Evolutionary conservation across 1,140 invertebrate species (phyloP), one percentile per base, ranked within the genome.

Genomic region (Platyscapa corneri): DNA sequence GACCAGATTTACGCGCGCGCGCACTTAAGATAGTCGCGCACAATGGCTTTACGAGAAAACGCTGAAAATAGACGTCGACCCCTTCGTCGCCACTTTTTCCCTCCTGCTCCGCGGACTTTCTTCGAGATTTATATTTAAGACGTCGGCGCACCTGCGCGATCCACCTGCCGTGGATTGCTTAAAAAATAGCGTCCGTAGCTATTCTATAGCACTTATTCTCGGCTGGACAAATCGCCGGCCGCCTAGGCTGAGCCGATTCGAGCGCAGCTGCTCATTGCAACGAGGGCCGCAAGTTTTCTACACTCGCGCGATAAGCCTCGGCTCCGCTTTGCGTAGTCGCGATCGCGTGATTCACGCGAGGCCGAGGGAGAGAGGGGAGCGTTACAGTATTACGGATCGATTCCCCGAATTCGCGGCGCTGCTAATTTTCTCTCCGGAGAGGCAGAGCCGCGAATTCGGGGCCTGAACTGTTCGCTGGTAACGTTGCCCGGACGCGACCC

Each of bases 31-130:
- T 53, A 82, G 20, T 82, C 80, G 23, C 27, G 27, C 37, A 65
- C 72, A 65, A 64, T 60, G 5, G 70, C n/a, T 83, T 75, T 53
- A 60, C 20, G 67, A 39, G 81, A 75, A 53, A 64, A 32, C 14
- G n/a, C 70, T 75, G 72, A 8, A 83, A 83, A 83, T 83, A 83
- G 81, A 74, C 10, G 67, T 30, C 53, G 65, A 34, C 30, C 12
- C 30, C 34, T 42, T 49, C 46, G 42, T 34, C 77, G 77, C 27
- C 23, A 49, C 20, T 23, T 79, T 72, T 74, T 64, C 56, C 23
- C 23, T 18, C 2, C 16, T 53, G 23, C 70, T 39, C 37, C 37
- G 23, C 70, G 37, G 2, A 39, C 70, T 18, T 70, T 30, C 70
- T 3, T n/a, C 70, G 20, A 7, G 23, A 42, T 27, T 60, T 60